Base-by-base conservation (phyloP, 2,113 vertebrate species). In the Rhea pennata region DNA sequence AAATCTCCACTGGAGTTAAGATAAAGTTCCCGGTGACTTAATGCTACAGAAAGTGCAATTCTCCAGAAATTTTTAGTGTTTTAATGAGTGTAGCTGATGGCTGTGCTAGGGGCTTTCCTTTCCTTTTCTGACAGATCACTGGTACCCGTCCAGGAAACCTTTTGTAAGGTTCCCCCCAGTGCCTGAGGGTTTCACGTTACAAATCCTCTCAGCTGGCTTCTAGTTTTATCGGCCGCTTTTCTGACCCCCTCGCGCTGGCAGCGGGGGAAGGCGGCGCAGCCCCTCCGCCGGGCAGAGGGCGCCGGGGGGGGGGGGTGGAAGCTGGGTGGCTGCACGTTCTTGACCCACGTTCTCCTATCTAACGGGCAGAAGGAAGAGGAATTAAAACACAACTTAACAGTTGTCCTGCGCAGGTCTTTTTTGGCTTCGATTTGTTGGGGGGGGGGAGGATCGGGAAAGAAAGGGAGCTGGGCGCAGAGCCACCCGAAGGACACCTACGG, bases 11-110 rank as follows among this genome's bases (percentile, higher is more conserved):
- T 59, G 3, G 5, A 9, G 53, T 90, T 82, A 33, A 66, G 61
- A 39, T 0, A 7, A 40, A 72, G 44, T 77, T 79, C 62, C 33
- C 88, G 77, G 36, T 69, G 85, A 59, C 27, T 83, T 95, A 82
- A 82, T 80, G 53, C 84, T 74, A 31, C 71, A 85, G 73, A 92
- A 92, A 92, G 87, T 74, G 77, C 88, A 84, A 19, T 36, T 93
- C 80, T 96, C 92, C 84, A 95, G 89, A 69, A 1, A 2, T 51
- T 78, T 81, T 80, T 44, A 86, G 84, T 79, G 31, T 92, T 95
- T 97, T 93, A 96, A 97, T 84, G 93, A 92, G 84, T 27, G 3
- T 76, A 95, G 72, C 93, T 67, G 93, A 75, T 88, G 72, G 14
- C 69, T 65, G 1, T 12, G 80, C 79, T 91, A 74, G 85, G 85